Evolutionary conservation across 2,797 vertebrate genomes (phyloP), one percentile per base, ranked within the genome.

Genomic region (Sebastiscus tertius): DNA sequence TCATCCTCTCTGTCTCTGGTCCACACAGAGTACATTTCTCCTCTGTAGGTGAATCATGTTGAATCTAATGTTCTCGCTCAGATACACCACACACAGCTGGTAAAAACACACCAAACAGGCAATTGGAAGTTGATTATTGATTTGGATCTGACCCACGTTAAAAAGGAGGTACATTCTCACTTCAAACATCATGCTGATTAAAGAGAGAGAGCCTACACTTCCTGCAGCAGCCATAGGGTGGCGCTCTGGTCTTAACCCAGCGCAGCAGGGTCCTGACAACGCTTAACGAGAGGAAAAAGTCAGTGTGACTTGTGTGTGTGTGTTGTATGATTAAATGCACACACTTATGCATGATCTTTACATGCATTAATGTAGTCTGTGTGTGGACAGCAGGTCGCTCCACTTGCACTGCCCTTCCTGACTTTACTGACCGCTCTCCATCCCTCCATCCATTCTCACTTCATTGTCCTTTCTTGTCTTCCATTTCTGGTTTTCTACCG

Each of bases 301-400:
- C 83, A 79, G 52, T 68, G 46, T 59, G 82, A 74, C 71, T 78
- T 70, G 61, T 67, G 64, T 67, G 69, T 67, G 69, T 46, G 73
- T 66, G 80, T 75, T 74, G 78, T 79, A 74, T 77, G 75, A 62
- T 75, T 62, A 76, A 79, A 84, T 36, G 36, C 71, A 75, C 56
- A 13, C 76, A 87, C 86, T 80, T 82, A 86, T 88, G 87, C 88
- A 81, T 83, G 80, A 92, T 92, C 81, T 92, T 89, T 80, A 88
- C 80, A 80, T 89, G 82, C 83, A 88, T 90, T 90, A 79, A 90
- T 83, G 84, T 79, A 89, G 89, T 55, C 66, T 59, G 75, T 67
- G 34, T 71, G 70, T 24, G 80, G 67, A 89, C 71, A 80, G 78
- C 67, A 75, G 73, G 84, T 79, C 77, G 56, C 39, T 86, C 69